Percentiles rank a stretch among this genome's conserved stretches.
Evolutionary conservation across 2,113 vertebrate species (phyloP).

Genomic region (Epinephelus fuscoguttatus): DNA sequence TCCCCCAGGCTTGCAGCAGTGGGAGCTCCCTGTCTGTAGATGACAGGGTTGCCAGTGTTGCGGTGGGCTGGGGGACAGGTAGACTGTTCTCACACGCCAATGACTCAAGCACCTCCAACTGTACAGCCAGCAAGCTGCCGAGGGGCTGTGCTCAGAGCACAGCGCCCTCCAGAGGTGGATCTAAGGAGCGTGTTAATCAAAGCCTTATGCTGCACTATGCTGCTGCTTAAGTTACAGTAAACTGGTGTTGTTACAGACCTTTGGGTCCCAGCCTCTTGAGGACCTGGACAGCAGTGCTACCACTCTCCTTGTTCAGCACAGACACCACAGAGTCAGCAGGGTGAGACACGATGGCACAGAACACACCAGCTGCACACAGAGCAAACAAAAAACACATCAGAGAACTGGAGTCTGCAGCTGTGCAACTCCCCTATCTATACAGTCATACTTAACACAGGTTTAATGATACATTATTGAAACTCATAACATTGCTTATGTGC

Average conservation of each 20-base stretch:
- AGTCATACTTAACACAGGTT: background rate
- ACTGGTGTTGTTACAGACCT: slow-evolving; percentile 79
- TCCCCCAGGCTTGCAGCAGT: slow-evolving; percentile 65
- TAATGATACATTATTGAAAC: background rate
- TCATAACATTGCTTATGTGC: background rate
- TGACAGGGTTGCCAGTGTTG: slow-evolving; percentile 62
- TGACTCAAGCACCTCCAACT: slow-evolving; percentile 98
- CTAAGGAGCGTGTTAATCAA: slow-evolving; percentile 91
- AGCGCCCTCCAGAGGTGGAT: slow-evolving; percentile 94
- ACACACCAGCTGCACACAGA: slow-evolving; percentile 91
- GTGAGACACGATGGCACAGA: slow-evolving; percentile 98
- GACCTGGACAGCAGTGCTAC: slow-evolving; percentile 92
- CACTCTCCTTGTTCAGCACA: slow-evolving; percentile 96
- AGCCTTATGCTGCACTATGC: background rate
- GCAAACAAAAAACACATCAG: slow-evolving; percentile 2
- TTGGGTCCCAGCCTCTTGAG: slow-evolving; percentile 91
- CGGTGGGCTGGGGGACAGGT: slow-evolving; percentile 88
- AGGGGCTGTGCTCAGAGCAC: slow-evolving; percentile 83
- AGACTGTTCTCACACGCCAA: slow-evolving; percentile 94
- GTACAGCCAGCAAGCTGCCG: slow-evolving; percentile 94
- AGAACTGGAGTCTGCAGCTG: background rate
- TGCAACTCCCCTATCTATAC: no score
- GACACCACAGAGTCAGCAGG: slow-evolving; percentile 98
- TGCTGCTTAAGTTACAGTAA: background rate
- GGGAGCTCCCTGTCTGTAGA: slow-evolving; percentile 39